Evolutionary conservation across 2,888 invertebrate genomes (phyloP).

Genomic region (Pantelozetes paolii): DNA sequence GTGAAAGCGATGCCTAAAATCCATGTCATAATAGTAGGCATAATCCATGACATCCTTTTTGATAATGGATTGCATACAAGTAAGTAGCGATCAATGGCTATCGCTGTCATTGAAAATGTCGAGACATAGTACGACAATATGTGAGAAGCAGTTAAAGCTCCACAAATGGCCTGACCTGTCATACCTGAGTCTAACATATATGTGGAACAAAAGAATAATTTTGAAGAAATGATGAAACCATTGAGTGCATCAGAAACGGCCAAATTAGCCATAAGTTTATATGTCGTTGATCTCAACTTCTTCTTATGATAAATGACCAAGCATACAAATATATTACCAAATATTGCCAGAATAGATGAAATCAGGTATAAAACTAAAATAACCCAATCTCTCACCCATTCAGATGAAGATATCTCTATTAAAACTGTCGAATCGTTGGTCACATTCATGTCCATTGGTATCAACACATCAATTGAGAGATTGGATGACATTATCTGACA

Average conservation of each 20-base stretch:
- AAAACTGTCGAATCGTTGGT: too few species aligned
- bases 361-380: conserved; percentile 27
- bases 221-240: conserved; percentile 25
- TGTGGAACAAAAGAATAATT: conserved; percentile 37
- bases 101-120: conserved; percentile 34
- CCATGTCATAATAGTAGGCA: conserved; percentile 18
- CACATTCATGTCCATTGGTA: too few species aligned
- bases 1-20: conserved; percentile 10
- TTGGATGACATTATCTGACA: too few species aligned
- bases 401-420: background rate
- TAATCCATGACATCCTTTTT: background rate
- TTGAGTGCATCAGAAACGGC: conserved; percentile 35
- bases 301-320: conserved; percentile 32
- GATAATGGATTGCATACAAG: conserved; percentile 25
- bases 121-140: conserved; percentile 39
- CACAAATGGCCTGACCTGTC: background rate
- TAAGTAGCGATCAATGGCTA: conserved; percentile 29
- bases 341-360: background rate
- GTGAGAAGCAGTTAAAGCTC: conserved; percentile 4
- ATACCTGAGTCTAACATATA: conserved; percentile 5
- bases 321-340: conserved; percentile 35
- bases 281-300: conserved; percentile 35
- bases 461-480: too few species aligned
- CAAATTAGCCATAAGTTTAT: conserved; percentile 28
- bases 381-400: conserved; percentile 2